Evolutionary conservation across 2,888 invertebrate species (phyloP), one percentile per base, ranked within the genome.

Genomic region (Euphydryas editha): DNA sequence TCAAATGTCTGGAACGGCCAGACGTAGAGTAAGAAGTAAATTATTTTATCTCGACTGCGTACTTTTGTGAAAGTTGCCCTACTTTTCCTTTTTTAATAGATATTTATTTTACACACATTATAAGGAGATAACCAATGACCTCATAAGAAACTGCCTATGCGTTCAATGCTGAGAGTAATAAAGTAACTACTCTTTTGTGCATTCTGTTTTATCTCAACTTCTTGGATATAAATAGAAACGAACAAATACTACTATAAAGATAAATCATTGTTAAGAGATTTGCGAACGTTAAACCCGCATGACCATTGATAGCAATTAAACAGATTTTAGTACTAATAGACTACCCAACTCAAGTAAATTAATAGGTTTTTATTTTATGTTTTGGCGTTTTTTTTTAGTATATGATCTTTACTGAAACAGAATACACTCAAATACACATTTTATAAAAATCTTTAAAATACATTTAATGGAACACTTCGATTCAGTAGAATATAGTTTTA

Each of bases 1-100:
- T 42, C 66, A 56, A 47, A 11, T 30, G 62, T 51, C 56, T 47
- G 20, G 30, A 37, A 55, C 21, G 64, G 55, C 64, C 55, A 59
- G 66, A 69, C 66, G 46, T 21, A 17, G 56, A 39, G 56, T 47
- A 47, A 49, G 49, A 51, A 24, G 51, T 7, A 57, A 24, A 59
- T 56, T 59, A 62, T 47, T 64, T 47, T 62, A 39, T 39, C 15
- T 17, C 21, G 36, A 64, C 51, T 30, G 44, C 36, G 58, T 44
- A 54, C 49, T 18, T 10, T 13, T 13, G 21, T 21, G 5, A 20
- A 21, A 20, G 20, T 2, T 20, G 6, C 46, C 1, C 4, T 47
- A 20, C 18, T 39, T 11, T 44, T n/a, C 30, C 8, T 30, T 30
- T 44, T n/a, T 13, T 39, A 39, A 2, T 44, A 15, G 4, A n/a